Percentiles rank a stretch among this genome's conserved stretches.
Evolutionary conservation across 2,113 vertebrate species (phyloP).

Genomic region (Suricata suricatta): DNA sequence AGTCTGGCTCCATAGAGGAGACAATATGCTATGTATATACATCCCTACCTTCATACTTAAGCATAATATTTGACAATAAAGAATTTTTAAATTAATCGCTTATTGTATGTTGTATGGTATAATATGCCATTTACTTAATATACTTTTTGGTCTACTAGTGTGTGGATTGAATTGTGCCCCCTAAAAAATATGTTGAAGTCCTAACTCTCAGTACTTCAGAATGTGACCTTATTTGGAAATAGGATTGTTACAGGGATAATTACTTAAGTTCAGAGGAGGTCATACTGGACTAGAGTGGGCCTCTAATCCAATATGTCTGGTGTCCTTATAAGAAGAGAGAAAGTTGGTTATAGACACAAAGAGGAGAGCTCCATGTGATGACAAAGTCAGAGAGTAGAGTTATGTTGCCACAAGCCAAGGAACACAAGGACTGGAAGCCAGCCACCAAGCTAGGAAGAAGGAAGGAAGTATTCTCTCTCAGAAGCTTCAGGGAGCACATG

Average conservation of each 20-base stretch:
- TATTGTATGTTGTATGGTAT: not conserved
- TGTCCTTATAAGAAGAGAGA: not conserved
- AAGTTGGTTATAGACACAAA: not conserved
- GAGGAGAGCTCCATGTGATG: not conserved
- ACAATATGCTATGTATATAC: not conserved
- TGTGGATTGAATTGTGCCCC: not conserved
- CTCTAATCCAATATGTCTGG: not conserved
- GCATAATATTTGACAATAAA: not conserved
- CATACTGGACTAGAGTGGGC: not conserved
- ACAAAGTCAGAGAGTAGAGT: not conserved
- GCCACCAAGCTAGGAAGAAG: not conserved
- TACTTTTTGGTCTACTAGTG: not conserved
- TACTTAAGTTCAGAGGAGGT: not conserved
- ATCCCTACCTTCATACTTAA: not conserved
- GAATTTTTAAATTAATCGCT: not conserved
- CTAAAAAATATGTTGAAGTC: not conserved
- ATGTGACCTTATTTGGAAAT: not conserved
- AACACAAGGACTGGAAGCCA: not conserved
- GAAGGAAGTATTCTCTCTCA: not conserved
- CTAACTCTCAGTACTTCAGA: not conserved
- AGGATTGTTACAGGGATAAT: not conserved
- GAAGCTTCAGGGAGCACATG: not conserved
- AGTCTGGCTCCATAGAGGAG: not conserved
- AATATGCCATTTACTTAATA: not conserved
- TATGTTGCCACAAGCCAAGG: not conserved